phyloP scores from a whole-genome alignment of 2,113 vertebrate species.

The Merops nubicus region DNA sequence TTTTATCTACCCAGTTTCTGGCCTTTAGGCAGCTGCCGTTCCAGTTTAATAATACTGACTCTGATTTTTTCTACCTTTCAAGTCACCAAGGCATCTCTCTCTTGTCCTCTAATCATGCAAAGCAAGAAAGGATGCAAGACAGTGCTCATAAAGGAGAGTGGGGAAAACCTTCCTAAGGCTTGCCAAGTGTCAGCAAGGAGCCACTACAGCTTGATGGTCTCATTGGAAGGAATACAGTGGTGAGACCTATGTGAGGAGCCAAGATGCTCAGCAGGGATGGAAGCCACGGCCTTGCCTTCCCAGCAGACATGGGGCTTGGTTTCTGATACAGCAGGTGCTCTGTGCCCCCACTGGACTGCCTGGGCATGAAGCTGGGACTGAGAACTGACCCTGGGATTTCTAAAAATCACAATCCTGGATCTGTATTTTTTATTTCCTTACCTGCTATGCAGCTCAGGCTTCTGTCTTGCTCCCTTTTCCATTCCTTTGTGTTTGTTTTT shows the following conservation, averaged over 20 bases:
- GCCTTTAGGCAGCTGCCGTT: not conserved
- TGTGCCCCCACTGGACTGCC: not conserved
- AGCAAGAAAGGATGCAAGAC: not conserved
- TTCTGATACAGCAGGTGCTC: not conserved
- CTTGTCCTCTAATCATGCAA: not conserved
- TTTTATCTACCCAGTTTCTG: not conserved
- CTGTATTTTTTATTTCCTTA: not conserved
- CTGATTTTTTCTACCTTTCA: not conserved
- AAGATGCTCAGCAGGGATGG: not conserved
- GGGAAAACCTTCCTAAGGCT: not conserved
- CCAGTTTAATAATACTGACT: not conserved
- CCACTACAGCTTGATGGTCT: not conserved
- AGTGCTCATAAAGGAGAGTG: not conserved
- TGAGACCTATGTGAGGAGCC: not conserved
- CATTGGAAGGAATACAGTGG: rapidly evolving
- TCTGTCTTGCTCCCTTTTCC: not conserved
- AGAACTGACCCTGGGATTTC: not conserved
- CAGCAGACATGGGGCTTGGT: not conserved
- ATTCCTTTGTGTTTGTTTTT: not conserved
- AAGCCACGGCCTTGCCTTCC: not conserved
- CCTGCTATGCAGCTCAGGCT: not conserved
- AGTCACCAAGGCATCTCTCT: not conserved
- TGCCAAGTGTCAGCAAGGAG: not conserved
- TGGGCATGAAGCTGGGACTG: not conserved
- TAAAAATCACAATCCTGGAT: not conserved